Conservation (phyloP, 2,888 invertebrate genomes). For the Thereva nobilitata region DNA sequence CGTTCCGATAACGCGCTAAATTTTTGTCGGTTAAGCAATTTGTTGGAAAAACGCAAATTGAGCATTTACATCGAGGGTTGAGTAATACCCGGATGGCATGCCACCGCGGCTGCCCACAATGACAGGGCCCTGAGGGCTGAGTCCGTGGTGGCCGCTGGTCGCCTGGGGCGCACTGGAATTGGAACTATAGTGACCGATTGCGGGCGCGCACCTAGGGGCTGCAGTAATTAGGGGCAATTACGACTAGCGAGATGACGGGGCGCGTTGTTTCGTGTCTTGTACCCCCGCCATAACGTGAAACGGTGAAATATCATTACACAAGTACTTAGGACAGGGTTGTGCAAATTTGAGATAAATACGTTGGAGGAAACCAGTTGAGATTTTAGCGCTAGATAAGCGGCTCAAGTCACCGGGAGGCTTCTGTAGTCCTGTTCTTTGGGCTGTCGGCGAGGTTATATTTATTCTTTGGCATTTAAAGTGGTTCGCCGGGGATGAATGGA, state of each 20-base stretch:
- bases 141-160: not conserved
- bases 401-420: too few species aligned
- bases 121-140: conserved; percentile 8
- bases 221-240: conserved; percentile 42
- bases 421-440: conserved; percentile 3
- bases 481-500: too few species aligned
- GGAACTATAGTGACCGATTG: conserved; percentile 2
- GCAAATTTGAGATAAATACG: conserved; percentile 42
- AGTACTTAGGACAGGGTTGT: conserved; percentile 30
- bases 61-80: conserved; percentile 43
- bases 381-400: conserved; percentile 27
- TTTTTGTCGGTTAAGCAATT: conserved; percentile 45
- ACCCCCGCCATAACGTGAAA: conserved; percentile 5
- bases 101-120: conserved; percentile 33
- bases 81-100: conserved; percentile 40
- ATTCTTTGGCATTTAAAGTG: too few species aligned
- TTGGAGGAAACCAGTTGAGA: conserved; percentile 36
- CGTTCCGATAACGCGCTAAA: conserved; percentile 43
- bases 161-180: too few species aligned
- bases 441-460: not conserved
- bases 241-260: conserved; percentile 13
- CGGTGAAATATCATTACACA: conserved; percentile 23
- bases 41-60: conserved; percentile 44
- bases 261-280: not conserved
- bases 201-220: conserved; percentile 35